These are phyloP conservation scores for Peromyscus melanophrys DNA, from an alignment of 2,797 vertebrate species.

Conservation along the genomic window DNA sequence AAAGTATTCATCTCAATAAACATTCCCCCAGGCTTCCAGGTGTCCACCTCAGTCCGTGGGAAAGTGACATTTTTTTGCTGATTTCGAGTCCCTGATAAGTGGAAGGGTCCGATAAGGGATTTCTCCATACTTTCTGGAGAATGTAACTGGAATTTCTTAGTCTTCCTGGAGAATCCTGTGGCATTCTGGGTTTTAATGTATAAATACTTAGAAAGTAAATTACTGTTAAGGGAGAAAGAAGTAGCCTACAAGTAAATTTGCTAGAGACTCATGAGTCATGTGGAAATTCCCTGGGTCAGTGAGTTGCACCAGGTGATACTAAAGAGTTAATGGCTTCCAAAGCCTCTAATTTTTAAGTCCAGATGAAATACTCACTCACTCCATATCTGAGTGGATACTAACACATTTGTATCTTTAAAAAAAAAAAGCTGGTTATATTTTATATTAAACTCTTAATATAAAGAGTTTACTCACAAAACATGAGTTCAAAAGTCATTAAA, in stretches of 20 bases:
- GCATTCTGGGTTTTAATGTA: constrained; percentile 45
- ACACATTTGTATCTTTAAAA: constrained; percentile 8
- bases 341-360: background rate
- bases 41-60: background rate
- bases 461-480: background rate
- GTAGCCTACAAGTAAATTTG: background rate
- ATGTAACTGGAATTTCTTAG: constrained; percentile 40
- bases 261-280: constrained; percentile 26
- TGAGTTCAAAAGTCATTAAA: background rate
- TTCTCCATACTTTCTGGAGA: background rate
- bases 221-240: background rate
- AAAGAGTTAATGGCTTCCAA: constrained; percentile 1
- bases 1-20: background rate
- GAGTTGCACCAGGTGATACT: background rate
- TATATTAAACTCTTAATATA: background rate
- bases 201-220: constrained; percentile 47
- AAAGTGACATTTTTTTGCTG: background rate
- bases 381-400: background rate
- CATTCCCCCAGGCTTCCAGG: background rate
- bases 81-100: background rate
- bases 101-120: background rate
- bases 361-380: background rate
- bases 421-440: background rate
- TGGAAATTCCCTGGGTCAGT: constrained; percentile 32
- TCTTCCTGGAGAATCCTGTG: constrained; percentile 38